Conservation (phyloP, 1,140 invertebrate genomes). For the Camponotus vicinus region DNA sequence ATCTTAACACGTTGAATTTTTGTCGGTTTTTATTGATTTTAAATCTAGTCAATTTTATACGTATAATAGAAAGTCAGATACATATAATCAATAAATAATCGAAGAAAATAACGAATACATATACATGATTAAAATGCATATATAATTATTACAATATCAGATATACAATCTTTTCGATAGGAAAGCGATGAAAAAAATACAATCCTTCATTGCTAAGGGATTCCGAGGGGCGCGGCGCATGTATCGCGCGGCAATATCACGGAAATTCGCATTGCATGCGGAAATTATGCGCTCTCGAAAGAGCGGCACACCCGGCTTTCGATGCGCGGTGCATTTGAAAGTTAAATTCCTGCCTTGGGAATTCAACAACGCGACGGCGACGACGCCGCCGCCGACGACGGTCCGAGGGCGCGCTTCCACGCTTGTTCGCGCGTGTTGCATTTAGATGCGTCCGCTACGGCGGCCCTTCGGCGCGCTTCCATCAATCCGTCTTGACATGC, state of each 20-base stretch:
- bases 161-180: background rate
- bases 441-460: slow-evolving; percentile 52
- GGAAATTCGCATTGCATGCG: slow-evolving; percentile 73
- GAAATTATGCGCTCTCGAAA: slow-evolving; percentile 73
- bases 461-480: slow-evolving; percentile 67
- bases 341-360: slow-evolving; percentile 75
- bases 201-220: slow-evolving; percentile 2
- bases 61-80: background rate
- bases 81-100: background rate
- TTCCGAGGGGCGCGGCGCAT: background rate
- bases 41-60: background rate
- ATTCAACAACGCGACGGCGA: slow-evolving; percentile 73
- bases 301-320: slow-evolving; percentile 49
- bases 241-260: slow-evolving; percentile 58
- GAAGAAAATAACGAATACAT: background rate
- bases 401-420: slow-evolving; percentile 23
- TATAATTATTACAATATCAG: background rate
- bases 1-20: background rate
- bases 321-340: slow-evolving; percentile 78
- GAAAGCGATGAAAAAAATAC: background rate
- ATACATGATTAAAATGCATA: background rate
- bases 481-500: slow-evolving; percentile 83
- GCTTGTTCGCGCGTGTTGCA: slow-evolving; percentile 29
- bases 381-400: too few species aligned
- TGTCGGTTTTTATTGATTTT: background rate